Conservation (phyloP, 2,797 vertebrate genomes). For the Lutjanus campechanus region DNA sequence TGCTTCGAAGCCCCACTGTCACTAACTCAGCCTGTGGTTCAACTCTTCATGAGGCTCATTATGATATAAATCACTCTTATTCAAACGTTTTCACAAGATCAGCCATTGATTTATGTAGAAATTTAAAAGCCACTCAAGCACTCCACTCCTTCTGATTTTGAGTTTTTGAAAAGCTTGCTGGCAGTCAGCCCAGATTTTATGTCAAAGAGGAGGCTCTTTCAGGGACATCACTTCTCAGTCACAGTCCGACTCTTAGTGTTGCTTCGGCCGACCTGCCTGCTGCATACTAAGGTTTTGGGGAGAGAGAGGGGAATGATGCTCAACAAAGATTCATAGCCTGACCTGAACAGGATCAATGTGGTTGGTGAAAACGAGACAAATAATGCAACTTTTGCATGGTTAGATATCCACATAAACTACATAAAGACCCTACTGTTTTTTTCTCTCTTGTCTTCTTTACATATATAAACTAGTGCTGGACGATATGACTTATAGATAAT, state of each 20-base stretch:
- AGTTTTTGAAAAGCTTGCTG: constrained; percentile 19
- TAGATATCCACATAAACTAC: neutral
- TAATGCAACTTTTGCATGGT: neutral
- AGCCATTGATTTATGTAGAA: constrained; percentile 17
- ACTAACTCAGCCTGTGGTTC: constrained; percentile 24
- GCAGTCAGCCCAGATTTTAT: constrained; percentile 16
- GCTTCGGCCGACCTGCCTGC: constrained; percentile 1
- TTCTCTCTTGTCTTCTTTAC: neutral
- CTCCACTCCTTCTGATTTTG: constrained; percentile 16
- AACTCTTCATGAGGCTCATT: constrained; percentile 19
- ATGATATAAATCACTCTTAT: constrained; percentile 14
- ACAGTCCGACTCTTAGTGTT: neutral
- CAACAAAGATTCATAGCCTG: neutral
- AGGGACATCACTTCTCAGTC: constrained; percentile 18
- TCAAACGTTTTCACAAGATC: constrained; percentile 27
- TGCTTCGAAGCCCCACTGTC: constrained; percentile 36
- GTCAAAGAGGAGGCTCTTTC: constrained; percentile 12
- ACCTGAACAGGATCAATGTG: neutral
- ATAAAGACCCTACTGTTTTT: neutral
- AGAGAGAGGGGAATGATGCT: neutral
- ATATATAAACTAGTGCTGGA: neutral
- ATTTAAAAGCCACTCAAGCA: constrained; percentile 17
- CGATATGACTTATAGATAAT: too few relatives aligned
- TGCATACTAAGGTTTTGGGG: neutral
- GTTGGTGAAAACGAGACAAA: constrained; percentile 6